Conservation (phyloP, 2,888 invertebrate genomes). For the Limnephilus lunatus region DNA sequence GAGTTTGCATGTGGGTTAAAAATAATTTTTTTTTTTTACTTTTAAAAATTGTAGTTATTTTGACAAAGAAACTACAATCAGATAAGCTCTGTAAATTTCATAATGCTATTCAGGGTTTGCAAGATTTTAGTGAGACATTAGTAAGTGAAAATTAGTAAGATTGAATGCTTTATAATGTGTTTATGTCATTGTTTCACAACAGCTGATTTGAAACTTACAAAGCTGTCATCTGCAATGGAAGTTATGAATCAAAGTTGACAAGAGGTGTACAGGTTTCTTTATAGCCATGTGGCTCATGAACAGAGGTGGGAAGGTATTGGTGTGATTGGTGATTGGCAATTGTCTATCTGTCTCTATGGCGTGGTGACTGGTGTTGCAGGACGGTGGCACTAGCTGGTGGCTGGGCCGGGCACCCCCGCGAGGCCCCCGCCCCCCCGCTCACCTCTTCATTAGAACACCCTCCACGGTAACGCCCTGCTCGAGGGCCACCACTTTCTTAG, state of each 20-base stretch:
- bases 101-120: no score
- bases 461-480: slow-evolving; percentile 57
- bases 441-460: slow-evolving; percentile 66
- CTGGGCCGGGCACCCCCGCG: slow-evolving; percentile 69
- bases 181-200: background rate
- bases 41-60: background rate
- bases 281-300: background rate
- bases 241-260: background rate
- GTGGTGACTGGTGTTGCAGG: slow-evolving; percentile 60
- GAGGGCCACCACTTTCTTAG: slow-evolving; percentile 19
- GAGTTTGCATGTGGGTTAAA: background rate
- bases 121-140: background rate
- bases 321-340: background rate
- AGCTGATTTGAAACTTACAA: background rate
- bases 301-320: background rate
- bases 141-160: background rate
- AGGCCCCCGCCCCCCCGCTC: slow-evolving; percentile 66
- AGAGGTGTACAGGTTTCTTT: background rate
- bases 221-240: background rate
- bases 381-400: slow-evolving; percentile 63
- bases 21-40: background rate
- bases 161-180: background rate
- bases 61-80: background rate
- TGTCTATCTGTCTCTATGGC: background rate
- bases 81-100: background rate